Evolutionary conservation across 2,888 invertebrate genomes (phyloP).

Genomic region (Dolichopus griseipennis): DNA sequence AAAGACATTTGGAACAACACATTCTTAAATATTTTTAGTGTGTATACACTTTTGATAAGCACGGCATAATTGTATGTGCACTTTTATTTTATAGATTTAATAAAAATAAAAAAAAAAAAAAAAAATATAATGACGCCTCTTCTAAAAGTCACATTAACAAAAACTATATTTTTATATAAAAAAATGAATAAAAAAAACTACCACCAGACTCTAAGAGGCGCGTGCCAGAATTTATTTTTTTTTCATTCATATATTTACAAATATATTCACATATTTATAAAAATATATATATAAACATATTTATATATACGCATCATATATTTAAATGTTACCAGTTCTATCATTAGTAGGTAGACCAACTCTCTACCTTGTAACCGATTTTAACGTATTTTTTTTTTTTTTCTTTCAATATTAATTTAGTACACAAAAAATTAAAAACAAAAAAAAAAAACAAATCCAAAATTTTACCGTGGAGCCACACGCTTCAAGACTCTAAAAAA

Average conservation of each 20-base stretch:
- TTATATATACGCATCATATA: not conserved
- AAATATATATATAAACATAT: not conserved
- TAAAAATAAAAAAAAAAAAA: not conserved
- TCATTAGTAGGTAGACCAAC: constrained; percentile 3
- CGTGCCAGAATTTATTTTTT: constrained; percentile 1
- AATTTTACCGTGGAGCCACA: not conserved
- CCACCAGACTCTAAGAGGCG: constrained; percentile 6
- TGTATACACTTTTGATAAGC: no score
- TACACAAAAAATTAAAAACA: not conserved
- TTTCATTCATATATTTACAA: not conserved
- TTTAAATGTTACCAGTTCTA: not conserved
- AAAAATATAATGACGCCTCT: not conserved
- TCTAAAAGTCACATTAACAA: not conserved
- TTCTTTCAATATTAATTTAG: not conserved
- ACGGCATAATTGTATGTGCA: no score
- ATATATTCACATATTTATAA: not conserved
- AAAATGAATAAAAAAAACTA: not conserved
- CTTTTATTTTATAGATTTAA: no score
- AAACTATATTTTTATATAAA: not conserved
- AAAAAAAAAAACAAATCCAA: not conserved
- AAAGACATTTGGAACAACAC: no score
- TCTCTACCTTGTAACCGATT: constrained; percentile 6
- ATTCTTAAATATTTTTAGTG: no score
- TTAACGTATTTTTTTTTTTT: not conserved
- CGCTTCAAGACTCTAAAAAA: not conserved